Conservation (phyloP, 2,888 invertebrate species). For the Rhodophaea formosa region DNA sequence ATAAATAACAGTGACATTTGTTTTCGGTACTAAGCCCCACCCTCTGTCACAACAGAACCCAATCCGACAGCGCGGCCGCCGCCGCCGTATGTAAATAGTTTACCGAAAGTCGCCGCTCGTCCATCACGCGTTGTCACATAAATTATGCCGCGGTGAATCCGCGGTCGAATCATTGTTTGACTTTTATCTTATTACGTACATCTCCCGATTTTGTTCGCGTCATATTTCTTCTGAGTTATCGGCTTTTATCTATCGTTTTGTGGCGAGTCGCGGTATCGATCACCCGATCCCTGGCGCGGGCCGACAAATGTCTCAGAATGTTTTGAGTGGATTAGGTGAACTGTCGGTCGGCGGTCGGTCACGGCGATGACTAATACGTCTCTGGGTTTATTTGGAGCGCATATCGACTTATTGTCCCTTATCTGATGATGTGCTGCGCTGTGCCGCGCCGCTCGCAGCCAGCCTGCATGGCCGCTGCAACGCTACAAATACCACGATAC, state of each 20-base stretch:
- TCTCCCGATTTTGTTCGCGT: constrained; percentile 82
- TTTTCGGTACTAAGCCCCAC: constrained; percentile 80
- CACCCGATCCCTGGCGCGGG: constrained; percentile 67
- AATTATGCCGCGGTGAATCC: constrained; percentile 82
- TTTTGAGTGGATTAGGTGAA: constrained; percentile 79
- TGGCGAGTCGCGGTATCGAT: constrained; percentile 78
- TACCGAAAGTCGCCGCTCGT: constrained; percentile 81
- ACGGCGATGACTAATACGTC: constrained; percentile 68
- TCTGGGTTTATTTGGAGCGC: constrained; percentile 71
- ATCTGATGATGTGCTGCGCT: constrained; percentile 64
- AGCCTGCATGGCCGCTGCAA: constrained; percentile 32
- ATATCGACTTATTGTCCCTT: constrained; percentile 74
- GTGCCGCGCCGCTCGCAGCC: constrained; percentile 27
- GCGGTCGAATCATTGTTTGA: constrained; percentile 81
- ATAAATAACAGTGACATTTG: constrained; percentile 81
- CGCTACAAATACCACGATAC: constrained; percentile 31
- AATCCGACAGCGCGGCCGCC: constrained; percentile 76
- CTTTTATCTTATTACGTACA: constrained; percentile 82
- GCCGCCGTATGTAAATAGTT: constrained; percentile 81
- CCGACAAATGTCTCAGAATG: constrained; percentile 79
- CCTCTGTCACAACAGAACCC: constrained; percentile 79
- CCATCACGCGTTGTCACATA: constrained; percentile 81
- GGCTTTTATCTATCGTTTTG: constrained; percentile 80
- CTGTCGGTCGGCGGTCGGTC: constrained; percentile 60
- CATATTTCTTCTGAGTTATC: constrained; percentile 81